Percentiles rank a stretch among this genome's conserved stretches.
Conservation (phyloP, 1,140 invertebrate genomes). For the Littorina saxatilis region DNA sequence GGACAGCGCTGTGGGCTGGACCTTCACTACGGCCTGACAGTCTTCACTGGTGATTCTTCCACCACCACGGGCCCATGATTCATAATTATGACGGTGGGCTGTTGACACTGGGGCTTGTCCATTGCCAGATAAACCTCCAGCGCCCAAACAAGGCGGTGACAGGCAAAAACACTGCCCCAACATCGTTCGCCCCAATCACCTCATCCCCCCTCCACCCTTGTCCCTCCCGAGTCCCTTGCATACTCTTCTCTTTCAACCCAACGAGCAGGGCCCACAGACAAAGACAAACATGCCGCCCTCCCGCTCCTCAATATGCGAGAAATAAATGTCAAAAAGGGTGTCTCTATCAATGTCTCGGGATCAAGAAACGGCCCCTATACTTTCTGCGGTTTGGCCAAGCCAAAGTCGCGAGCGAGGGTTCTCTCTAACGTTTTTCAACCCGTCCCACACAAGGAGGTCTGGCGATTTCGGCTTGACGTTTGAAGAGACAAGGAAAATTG, state of each 20-base stretch:
- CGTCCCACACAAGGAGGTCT: no score
- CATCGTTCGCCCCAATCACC: not conserved
- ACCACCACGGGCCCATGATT: constrained; percentile 15
- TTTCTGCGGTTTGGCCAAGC: not conserved
- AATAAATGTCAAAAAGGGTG: constrained; percentile 34
- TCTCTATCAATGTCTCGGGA: constrained; percentile 4
- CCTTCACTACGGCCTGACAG: not conserved
- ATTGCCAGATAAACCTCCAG: constrained; percentile 14
- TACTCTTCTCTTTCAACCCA: no score
- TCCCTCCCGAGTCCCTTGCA: not conserved
- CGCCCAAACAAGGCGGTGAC: constrained; percentile 22
- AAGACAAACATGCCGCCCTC: constrained; percentile 35
- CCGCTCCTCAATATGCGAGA: constrained; percentile 25
- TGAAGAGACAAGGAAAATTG: constrained; percentile 35
- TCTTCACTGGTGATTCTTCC: constrained; percentile 16
- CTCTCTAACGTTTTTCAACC: constrained; percentile 4
- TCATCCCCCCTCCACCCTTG: not conserved
- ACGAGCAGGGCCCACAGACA: no score
- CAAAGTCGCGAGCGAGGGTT: not conserved
- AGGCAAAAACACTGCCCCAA: constrained; percentile 33
- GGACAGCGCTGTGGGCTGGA: no score
- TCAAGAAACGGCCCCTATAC: not conserved
- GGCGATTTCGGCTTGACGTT: constrained; percentile 5
- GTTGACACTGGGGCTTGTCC: constrained; percentile 23
- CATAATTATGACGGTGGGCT: constrained; percentile 31